phyloP scores from a whole-genome alignment of 2,888 invertebrate species.

The Danaus chrysippus region DNA sequence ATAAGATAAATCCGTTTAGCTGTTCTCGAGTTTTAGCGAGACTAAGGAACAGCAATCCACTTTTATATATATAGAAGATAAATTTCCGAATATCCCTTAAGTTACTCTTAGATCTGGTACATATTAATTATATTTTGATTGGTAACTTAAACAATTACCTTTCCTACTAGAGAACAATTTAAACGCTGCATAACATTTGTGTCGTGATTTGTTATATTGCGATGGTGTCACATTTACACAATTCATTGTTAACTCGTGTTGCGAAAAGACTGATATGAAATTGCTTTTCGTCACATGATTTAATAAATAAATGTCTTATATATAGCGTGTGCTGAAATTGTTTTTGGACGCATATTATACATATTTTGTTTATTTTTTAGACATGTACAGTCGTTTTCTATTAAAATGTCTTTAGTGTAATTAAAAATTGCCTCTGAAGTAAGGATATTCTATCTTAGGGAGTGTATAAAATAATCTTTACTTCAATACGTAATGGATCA shows the following conservation, averaged over 20 bases:
- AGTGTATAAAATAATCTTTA: too few species aligned
- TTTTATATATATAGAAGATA: too few species aligned
- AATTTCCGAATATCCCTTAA: slow-evolving; percentile 9
- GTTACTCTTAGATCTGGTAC: not conserved
- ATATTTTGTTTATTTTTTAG: too few species aligned
- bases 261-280: slow-evolving; percentile 62
- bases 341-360: too few species aligned
- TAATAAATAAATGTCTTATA: slow-evolving; percentile 43
- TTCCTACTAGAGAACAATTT: slow-evolving; percentile 10
- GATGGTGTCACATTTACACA: slow-evolving; percentile 61
- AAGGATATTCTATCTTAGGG: too few species aligned
- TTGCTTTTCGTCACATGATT: slow-evolving; percentile 70
- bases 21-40: too few species aligned
- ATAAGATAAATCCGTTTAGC: too few species aligned
- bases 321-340: not conserved
- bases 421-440: too few species aligned
- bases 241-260: slow-evolving; percentile 66
- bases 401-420: too few species aligned
- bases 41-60: too few species aligned
- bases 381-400: too few species aligned
- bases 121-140: not conserved
- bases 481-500: too few species aligned
- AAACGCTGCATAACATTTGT: slow-evolving; percentile 26
- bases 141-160: slow-evolving; percentile 23
- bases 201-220: slow-evolving; percentile 44